Conservation (phyloP, 1,140 invertebrate genomes). For the Pogonomyrmex barbatus region DNA sequence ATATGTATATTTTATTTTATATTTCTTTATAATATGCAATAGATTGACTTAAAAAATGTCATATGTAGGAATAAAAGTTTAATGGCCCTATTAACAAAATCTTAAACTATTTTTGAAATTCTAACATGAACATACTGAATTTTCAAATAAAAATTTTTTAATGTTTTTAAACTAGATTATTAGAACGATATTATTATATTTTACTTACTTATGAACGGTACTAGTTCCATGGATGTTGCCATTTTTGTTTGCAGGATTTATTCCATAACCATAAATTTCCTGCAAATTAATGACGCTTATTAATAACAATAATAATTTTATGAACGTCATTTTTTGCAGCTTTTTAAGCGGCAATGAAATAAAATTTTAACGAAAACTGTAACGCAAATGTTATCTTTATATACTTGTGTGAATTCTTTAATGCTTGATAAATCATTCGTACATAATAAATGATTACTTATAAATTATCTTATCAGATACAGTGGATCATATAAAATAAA, state of each 20-base stretch:
- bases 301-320: slow-evolving; percentile 37
- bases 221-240: slow-evolving; percentile 86
- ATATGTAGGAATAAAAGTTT: no score
- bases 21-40: no score
- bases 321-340: not conserved
- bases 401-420: not conserved
- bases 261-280: slow-evolving; percentile 88
- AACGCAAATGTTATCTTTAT: slow-evolving; percentile 32
- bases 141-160: no score
- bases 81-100: no score
- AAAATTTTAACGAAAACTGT: slow-evolving; percentile 73
- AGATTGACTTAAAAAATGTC: no score
- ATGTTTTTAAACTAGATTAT: not conserved
- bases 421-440: not conserved
- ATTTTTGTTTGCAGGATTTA: slow-evolving; percentile 89
- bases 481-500: not conserved
- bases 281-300: slow-evolving; percentile 51
- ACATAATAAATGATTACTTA: not conserved
- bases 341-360: slow-evolving; percentile 75
- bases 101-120: no score
- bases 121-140: no score
- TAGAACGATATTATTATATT: not conserved
- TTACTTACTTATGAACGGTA: slow-evolving; percentile 81
- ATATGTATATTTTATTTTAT: no score
- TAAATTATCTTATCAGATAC: slow-evolving; percentile 35